Evolutionary conservation across 1,140 invertebrate species (phyloP), one percentile per base, ranked within the genome.

Genomic region (Drosophila tristis): DNA sequence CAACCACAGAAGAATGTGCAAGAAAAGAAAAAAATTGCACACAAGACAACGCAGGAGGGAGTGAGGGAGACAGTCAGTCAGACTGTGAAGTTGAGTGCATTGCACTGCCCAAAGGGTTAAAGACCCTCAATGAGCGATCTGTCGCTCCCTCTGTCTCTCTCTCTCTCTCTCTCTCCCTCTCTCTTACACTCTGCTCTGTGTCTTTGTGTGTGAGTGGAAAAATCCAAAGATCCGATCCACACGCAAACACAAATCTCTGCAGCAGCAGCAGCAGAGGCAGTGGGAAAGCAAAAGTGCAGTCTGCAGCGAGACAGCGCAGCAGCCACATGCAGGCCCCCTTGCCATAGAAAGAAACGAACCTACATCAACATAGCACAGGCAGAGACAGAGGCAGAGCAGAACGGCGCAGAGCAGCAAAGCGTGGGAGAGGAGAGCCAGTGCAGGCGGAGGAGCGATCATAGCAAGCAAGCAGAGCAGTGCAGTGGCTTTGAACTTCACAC

Each of bases 91-190:
- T 47, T 56, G 78, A 89, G 87, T 90, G 87, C 87, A 90, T 80
- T 90, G 87, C 82, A 90, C 87, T 87, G 84, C 73, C 65, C 50
- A 85, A 90, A 90, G 87, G 87, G 87, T 90, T 90, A 90, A 90
- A 90, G 87, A 90, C 87, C 87, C 87, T 90, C 71, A 51, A 58
- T 63, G 74, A 90, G 73, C 75, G 65, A 68, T 78, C 56, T 63
- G 76, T 20, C 39, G 39, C 51, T 42, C 39, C n/a, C 16, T 35
- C 31, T 54, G 31, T 35, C 16, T 54, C 51, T 54, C 51, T 35
- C 51, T 13, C 51, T 39, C 15, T 7, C 31, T 54, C 51, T 35
- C 16, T 54, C 51, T 54, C 51, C 20, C 51, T 13, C 51, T 39
- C 15, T 7, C 11, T 39, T 20, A 9, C n/a, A 15, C 50, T 53